phyloP scores from a whole-genome alignment of 2,797 vertebrate species.

The Sebastes minor region DNA sequence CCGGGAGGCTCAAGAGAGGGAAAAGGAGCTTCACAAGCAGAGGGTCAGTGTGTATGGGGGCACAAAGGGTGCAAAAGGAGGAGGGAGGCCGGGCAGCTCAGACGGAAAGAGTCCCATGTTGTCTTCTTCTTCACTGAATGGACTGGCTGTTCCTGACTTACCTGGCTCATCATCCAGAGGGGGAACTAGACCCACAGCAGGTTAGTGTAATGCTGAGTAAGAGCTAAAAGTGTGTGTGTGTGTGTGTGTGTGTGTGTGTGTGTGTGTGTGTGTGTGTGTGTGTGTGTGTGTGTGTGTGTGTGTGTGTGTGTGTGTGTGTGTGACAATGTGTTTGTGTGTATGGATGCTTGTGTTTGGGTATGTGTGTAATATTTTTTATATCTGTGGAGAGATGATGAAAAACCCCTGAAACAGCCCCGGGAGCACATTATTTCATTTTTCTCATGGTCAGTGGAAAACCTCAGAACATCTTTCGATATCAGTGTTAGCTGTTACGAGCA shows the following conservation, averaged over 20 bases:
- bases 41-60: constrained; percentile 82
- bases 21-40: constrained; percentile 84
- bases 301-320: not conserved
- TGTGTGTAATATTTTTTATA: constrained; percentile 24
- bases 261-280: not conserved
- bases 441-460: constrained; percentile 48
- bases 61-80: constrained; percentile 3
- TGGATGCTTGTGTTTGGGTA: not conserved
- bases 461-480: constrained; percentile 26
- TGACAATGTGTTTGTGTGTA: not conserved
- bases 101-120: constrained; percentile 13
- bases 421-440: constrained; percentile 49
- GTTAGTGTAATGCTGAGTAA: constrained; percentile 58
- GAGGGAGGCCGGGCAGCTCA: not conserved
- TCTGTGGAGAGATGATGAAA: constrained; percentile 53
- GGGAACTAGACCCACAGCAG: constrained; percentile 44
- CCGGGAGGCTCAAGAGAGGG: constrained; percentile 82
- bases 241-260: too few relatives aligned
- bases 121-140: constrained; percentile 37
- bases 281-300: not conserved
- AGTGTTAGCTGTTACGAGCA: constrained; percentile 26
- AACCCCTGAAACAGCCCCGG: constrained; percentile 35
- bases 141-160: constrained; percentile 21
- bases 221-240: not conserved
- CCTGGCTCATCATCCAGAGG: constrained; percentile 18